These are phyloP conservation scores for Diplosoma virens DNA, from an alignment of 23 tunicate genomes.

Conservation along the genomic window DNA sequence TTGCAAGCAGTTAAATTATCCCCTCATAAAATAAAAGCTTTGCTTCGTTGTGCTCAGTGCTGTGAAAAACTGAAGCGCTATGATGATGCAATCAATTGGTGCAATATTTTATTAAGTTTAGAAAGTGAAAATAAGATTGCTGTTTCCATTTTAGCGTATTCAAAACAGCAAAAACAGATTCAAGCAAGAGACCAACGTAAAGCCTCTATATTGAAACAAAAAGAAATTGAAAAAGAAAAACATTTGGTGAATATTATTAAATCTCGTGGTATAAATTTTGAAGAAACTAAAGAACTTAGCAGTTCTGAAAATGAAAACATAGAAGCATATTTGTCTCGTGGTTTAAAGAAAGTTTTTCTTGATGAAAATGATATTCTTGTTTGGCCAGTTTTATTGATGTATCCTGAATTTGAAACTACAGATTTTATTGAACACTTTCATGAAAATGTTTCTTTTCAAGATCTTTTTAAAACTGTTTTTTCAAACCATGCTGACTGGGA, in stretches of 20 bases:
- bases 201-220: constrained; percentile 1
- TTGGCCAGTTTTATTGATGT: constrained; percentile 85
- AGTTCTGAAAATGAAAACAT: not conserved
- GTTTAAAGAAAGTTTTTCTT: constrained; percentile 45
- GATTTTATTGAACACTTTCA: constrained; percentile 72
- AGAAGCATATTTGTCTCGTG: constrained; percentile 25
- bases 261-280: constrained; percentile 7
- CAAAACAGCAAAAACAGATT: constrained; percentile 12
- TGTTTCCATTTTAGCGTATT: constrained; percentile 7
- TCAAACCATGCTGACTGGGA: constrained; percentile 70
- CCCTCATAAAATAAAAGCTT: constrained; percentile 53
- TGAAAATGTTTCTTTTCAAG: constrained; percentile 53
- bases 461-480: constrained; percentile 54
- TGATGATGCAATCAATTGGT: constrained; percentile 69
- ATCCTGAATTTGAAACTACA: constrained; percentile 71
- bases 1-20: constrained; percentile 58
- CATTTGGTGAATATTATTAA: constrained; percentile 31
- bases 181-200: constrained; percentile 57
- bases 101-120: constrained; percentile 36
- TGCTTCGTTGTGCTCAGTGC: constrained; percentile 81
- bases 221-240: constrained; percentile 19
- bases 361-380: constrained; percentile 39
- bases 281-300: not conserved
- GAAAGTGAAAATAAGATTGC: constrained; percentile 48
- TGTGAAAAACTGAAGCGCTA: constrained; percentile 55